Conservation (phyloP, 2,797 vertebrate species). For the Crocodylus rhombifer region DNA sequence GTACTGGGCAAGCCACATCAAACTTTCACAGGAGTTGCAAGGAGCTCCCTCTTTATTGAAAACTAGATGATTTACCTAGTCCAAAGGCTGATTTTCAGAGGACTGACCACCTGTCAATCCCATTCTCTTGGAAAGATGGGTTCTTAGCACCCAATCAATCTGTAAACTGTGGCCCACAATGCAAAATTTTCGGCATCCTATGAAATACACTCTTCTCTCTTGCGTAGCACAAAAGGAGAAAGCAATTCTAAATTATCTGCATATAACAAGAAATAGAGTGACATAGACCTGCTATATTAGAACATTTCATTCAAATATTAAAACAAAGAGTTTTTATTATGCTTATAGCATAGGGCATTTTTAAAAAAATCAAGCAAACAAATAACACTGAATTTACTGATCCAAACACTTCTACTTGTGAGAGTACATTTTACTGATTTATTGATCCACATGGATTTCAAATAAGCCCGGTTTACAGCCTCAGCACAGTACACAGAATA, state of each 20-base stretch:
- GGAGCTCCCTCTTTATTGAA: neutral
- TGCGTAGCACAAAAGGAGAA: accelerated
- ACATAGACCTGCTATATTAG: neutral
- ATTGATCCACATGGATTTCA: neutral
- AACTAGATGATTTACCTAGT: neutral
- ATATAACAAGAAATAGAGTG: neutral
- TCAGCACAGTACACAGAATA: neutral
- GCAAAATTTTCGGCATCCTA: neutral
- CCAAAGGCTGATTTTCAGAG: neutral
- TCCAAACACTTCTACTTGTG: neutral
- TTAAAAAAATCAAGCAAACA: neutral
- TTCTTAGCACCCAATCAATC: neutral
- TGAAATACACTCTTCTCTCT: neutral
- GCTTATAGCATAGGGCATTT: neutral
- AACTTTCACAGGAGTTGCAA: too few relatives aligned
- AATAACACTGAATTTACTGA: neutral
- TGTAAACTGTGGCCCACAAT: neutral
- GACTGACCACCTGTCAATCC: neutral
- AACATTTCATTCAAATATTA: accelerated
- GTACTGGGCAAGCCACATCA: too few relatives aligned
- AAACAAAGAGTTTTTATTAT: neutral
- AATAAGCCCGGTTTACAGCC: neutral
- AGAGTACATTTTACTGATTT: neutral
- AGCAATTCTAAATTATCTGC: accelerated
- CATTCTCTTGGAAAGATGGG: neutral